Percentiles rank a stretch among this genome's conserved stretches.
These are phyloP conservation scores for Tromatobia lineatoria DNA, from an alignment of 2,888 invertebrate species.

Conservation along the genomic window DNA sequence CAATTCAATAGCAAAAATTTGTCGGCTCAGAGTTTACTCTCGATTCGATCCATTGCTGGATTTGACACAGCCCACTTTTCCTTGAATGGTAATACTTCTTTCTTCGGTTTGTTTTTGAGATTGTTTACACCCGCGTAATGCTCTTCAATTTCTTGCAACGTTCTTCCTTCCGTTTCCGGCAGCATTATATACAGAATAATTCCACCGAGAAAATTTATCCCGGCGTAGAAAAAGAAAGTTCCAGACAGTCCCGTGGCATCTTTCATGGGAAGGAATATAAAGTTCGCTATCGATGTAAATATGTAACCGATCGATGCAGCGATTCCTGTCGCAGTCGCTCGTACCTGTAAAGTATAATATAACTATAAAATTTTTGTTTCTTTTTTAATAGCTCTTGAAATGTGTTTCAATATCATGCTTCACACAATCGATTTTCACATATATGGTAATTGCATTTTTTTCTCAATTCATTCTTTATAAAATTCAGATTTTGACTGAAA, in stretches of 20 bases:
- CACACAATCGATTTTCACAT: too few species aligned
- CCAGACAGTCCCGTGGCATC: constrained; percentile 89
- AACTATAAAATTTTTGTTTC: not conserved
- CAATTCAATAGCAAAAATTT: constrained; percentile 10
- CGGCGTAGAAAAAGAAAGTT: constrained; percentile 90
- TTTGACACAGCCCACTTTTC: constrained; percentile 84
- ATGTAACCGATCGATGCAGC: constrained; percentile 92
- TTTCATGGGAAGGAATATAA: constrained; percentile 90
- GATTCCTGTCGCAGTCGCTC: constrained; percentile 91
- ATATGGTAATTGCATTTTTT: too few species aligned
- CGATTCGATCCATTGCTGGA: constrained; percentile 79
- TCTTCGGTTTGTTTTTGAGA: constrained; percentile 79
- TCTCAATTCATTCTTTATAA: too few species aligned
- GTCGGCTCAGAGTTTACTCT: constrained; percentile 78
- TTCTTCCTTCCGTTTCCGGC: constrained; percentile 94
- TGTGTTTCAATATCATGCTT: too few species aligned
- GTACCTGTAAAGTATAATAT: constrained; percentile 86
- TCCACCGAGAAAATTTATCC: constrained; percentile 89
- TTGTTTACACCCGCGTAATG: constrained; percentile 89
- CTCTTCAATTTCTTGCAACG: constrained; percentile 90
- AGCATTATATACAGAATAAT: constrained; percentile 89
- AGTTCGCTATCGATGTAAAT: constrained; percentile 92
- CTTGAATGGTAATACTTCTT: constrained; percentile 75
- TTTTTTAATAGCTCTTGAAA: not conserved
- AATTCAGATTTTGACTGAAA: too few species aligned